These are phyloP conservation scores for Microhierax caerulescens DNA, from an alignment of 2,797 vertebrate genomes.

Conservation along the genomic window DNA sequence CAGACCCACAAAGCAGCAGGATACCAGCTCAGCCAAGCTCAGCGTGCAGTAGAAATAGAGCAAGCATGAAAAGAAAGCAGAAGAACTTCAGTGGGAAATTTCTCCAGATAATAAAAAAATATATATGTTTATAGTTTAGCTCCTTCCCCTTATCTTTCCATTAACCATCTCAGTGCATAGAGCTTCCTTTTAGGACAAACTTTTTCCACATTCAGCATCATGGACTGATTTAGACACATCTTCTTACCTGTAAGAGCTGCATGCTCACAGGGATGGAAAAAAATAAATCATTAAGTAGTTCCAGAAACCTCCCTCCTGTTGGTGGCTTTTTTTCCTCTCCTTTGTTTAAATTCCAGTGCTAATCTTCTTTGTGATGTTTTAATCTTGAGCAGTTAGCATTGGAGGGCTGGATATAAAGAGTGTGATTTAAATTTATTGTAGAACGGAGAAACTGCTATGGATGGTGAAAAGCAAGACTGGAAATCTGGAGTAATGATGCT, in stretches of 20 bases:
- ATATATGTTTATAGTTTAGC: not conserved
- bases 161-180: not conserved
- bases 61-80: not conserved
- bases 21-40: not conserved
- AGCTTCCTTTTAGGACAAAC: not conserved
- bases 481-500: slow-evolving; percentile 7
- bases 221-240: not conserved
- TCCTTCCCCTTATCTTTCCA: not conserved
- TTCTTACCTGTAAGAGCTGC: not conserved
- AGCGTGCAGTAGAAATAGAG: not conserved
- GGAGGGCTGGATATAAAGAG: slow-evolving; percentile 7
- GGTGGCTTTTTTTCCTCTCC: not conserved
- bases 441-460: slow-evolving; percentile 19
- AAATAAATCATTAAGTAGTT: not conserved
- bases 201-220: not conserved
- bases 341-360: slow-evolving; percentile 3
- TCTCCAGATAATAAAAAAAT: not conserved
- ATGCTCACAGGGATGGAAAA: not conserved
- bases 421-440: slow-evolving; percentile 24
- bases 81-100: not conserved
- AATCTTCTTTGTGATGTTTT: slow-evolving; percentile 18
- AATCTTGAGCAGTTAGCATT: slow-evolving; percentile 16
- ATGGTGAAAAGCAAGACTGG: slow-evolving; percentile 36
- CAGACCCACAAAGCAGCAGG: not conserved
- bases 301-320: not conserved